A percentile compares a stretch with the other conserved stretches of the same genome.
Conservation (phyloP, 2,113 vertebrate genomes). For the Rhea americana region DNA sequence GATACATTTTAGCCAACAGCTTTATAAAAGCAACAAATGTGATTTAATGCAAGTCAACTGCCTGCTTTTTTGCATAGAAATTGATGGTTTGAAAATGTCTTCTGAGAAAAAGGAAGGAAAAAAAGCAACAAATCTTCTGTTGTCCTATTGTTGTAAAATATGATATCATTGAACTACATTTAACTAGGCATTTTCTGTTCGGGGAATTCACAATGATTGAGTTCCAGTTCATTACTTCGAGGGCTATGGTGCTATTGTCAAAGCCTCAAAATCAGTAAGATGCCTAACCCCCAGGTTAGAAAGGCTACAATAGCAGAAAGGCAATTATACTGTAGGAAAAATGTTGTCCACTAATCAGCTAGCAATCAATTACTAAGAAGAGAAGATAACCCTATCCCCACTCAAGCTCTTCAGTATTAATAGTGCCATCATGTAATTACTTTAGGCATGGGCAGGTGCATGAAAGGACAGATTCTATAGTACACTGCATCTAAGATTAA, state of each 20-base stretch:
- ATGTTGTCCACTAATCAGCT: constrained; percentile 85
- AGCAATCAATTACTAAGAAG: constrained; percentile 85
- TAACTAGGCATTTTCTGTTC: constrained; percentile 73
- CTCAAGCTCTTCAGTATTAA: constrained; percentile 82
- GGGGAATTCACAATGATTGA: constrained; percentile 66
- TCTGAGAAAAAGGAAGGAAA: background rate
- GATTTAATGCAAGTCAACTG: constrained; percentile 32
- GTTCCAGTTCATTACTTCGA: constrained; percentile 81
- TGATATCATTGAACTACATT: constrained; percentile 68
- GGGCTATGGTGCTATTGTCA: constrained; percentile 66
- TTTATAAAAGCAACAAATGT: constrained; percentile 8
- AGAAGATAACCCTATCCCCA: constrained; percentile 82
- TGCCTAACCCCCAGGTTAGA: constrained; percentile 75
- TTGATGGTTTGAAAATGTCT: background rate
- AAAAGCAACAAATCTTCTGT: constrained; percentile 19
- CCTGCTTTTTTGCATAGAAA: constrained; percentile 28
- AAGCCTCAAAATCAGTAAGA: constrained; percentile 69
- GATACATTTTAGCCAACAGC: constrained; percentile 12
- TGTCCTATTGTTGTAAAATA: constrained; percentile 54
- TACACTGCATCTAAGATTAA: constrained; percentile 83
- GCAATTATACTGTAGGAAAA: constrained; percentile 83
- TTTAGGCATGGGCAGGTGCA: constrained; percentile 83
- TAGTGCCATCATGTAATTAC: constrained; percentile 87
- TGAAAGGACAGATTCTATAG: constrained; percentile 82
- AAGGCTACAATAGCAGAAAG: constrained; percentile 77